Percentiles rank a stretch among this genome's conserved stretches.
Conservation (phyloP, 2,797 vertebrate genomes). For the Galago senegalensis region DNA sequence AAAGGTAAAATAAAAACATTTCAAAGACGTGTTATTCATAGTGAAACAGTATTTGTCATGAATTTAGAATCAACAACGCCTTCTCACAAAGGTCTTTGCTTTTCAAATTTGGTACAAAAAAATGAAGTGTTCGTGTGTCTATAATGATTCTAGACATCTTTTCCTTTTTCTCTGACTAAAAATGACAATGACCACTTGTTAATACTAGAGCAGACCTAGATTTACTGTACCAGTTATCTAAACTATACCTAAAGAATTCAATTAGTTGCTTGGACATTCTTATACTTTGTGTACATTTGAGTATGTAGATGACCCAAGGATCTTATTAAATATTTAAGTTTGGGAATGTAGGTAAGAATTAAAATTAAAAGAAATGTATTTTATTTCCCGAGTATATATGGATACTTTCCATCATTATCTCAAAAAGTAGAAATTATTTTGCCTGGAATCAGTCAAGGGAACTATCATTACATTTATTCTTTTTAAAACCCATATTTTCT, state of each 20-base stretch:
- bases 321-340: not conserved
- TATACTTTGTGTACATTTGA: not conserved
- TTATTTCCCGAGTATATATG: not conserved
- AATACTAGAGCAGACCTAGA: not conserved
- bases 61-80: not conserved
- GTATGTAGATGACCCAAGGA: not conserved
- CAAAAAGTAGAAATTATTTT: not conserved
- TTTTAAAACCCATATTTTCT: not conserved
- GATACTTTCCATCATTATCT: not conserved
- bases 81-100: not conserved
- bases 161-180: not conserved
- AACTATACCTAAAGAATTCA: not conserved
- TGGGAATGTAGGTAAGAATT: not conserved
- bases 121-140: not conserved
- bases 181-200: not conserved
- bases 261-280: not conserved
- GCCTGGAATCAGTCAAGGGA: not conserved
- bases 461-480: not conserved
- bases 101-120: not conserved
- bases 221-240: not conserved
- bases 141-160: not conserved
- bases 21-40: conserved; percentile 15
- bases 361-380: not conserved
- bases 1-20: conserved; percentile 15
- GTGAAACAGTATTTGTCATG: not conserved